Evolutionary conservation across 2,113 vertebrate species (phyloP).

Genomic region (Myotis davidii): DNA sequence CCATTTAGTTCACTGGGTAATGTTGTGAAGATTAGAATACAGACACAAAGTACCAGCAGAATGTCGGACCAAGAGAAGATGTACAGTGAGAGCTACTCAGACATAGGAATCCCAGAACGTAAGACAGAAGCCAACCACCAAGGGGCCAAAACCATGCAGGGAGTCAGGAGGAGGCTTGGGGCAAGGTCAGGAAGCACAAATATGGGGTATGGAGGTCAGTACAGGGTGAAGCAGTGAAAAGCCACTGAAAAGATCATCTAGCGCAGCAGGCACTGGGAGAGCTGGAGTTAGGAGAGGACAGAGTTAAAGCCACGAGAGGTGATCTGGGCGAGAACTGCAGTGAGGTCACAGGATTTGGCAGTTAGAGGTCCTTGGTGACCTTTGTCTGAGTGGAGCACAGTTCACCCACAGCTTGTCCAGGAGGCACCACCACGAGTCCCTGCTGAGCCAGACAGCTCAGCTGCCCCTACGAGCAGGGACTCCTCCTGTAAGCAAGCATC

Average conservation of each 20-base stretch:
- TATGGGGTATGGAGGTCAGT: rapidly evolving
- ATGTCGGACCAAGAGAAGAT: rapidly evolving
- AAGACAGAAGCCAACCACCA: neutral
- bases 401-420: neutral
- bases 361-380: neutral
- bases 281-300: rapidly evolving
- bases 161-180: neutral
- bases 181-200: neutral
- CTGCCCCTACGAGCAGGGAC: neutral
- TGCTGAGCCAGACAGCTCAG: neutral
- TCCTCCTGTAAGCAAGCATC: neutral
- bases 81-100: neutral
- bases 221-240: neutral
- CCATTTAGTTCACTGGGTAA: neutral
- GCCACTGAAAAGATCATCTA: neutral
- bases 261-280: neutral
- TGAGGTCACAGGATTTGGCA: neutral
- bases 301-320: neutral
- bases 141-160: neutral
- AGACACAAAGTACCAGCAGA: neutral
- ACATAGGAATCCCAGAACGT: neutral
- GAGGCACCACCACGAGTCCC: neutral
- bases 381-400: neutral
- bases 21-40: rapidly evolving
- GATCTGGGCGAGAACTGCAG: neutral